These are phyloP conservation scores for Zingel zingel DNA, from an alignment of 2,113 vertebrate species.

Conservation along the genomic window DNA sequence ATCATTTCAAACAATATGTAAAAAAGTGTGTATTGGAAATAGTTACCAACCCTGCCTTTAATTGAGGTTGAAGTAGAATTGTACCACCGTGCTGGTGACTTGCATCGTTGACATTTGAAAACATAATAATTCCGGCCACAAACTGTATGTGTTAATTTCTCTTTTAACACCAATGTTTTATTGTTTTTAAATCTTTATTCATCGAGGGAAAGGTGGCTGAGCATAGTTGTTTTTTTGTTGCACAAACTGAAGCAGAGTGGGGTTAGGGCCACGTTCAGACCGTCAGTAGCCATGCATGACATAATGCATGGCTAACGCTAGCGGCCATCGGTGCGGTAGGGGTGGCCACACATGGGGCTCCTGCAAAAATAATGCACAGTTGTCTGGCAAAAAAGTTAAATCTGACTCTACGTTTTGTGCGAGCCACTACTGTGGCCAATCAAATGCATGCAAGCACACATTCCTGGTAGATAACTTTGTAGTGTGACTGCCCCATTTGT, in stretches of 20 bases:
- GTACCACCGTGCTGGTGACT: neutral
- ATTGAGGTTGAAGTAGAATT: neutral
- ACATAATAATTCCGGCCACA: neutral
- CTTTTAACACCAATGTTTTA: neutral
- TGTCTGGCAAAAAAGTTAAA: neutral
- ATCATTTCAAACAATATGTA: no score
- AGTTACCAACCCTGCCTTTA: no score
- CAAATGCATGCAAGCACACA: neutral
- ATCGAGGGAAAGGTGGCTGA: constrained; percentile 1
- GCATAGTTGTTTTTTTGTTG: constrained; percentile 2
- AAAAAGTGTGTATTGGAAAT: no score
- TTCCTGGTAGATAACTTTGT: neutral
- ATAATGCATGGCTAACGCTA: neutral
- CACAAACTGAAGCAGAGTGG: constrained; percentile 2
- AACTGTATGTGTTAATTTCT: neutral
- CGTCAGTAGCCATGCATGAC: neutral
- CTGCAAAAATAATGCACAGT: neutral
- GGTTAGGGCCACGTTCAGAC: neutral
- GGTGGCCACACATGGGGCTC: neutral
- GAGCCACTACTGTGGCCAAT: neutral
- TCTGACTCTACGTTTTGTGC: neutral
- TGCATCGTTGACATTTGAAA: constrained; percentile 13
- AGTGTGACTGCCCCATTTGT: neutral
- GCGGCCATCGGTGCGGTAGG: neutral
- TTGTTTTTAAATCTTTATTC: neutral